These are phyloP conservation scores for Zaprionus inermis DNA, from an alignment of 1,140 invertebrate species.

Conservation along the genomic window DNA sequence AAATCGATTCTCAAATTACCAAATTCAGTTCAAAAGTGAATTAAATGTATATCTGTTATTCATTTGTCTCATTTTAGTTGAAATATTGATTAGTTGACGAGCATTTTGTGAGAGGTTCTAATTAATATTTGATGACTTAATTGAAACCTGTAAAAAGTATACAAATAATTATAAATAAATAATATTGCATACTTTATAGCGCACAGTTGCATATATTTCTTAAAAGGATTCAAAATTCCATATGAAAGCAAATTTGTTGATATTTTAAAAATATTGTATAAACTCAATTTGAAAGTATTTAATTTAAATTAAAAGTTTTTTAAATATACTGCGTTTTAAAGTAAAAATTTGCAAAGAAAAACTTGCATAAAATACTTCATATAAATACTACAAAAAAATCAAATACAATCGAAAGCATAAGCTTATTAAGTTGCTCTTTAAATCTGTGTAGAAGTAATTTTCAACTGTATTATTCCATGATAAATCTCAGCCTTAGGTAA, in stretches of 20 bases:
- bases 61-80: background rate
- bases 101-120: background rate
- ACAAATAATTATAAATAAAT: background rate
- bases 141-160: background rate
- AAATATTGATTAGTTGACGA: no score
- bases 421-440: background rate
- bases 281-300: no score
- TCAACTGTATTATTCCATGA: background rate
- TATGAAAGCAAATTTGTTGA: no score
- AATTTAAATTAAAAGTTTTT: no score
- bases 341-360: no score
- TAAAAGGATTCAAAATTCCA: no score
- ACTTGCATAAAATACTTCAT: no score
- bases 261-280: no score
- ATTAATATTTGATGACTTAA: background rate
- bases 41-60: background rate
- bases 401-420: background rate
- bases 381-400: no score
- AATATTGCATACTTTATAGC: background rate
- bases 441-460: background rate
- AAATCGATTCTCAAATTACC: background rate
- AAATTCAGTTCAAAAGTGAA: background rate
- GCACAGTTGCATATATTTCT: background rate
- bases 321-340: no score
- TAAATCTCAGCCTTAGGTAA: conserved; percentile 2